Evolutionary conservation across 2,888 invertebrate species (phyloP).

Genomic region (Leptothorax acervorum): DNA sequence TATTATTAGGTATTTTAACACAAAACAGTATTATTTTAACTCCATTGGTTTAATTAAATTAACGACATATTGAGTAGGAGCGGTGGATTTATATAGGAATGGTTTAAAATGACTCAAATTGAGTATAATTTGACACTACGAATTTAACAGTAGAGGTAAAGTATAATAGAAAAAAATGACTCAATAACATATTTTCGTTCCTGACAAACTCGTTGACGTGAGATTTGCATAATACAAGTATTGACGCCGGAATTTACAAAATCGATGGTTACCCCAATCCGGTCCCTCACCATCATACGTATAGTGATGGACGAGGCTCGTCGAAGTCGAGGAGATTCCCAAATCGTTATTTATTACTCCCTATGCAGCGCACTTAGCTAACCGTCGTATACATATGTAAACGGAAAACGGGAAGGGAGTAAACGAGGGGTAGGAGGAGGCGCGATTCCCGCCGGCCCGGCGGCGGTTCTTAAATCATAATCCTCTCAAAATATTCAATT

Average conservation of each 20-base stretch:
- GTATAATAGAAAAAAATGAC: not conserved
- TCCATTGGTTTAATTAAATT: too few relatives aligned
- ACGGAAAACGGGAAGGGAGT: conserved; percentile 28
- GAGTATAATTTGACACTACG: too few relatives aligned
- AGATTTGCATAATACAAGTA: conserved; percentile 2
- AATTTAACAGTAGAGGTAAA: too few relatives aligned
- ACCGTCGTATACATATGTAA: conserved; percentile 54
- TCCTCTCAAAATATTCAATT: conserved; percentile 79
- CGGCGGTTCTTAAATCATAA: conserved; percentile 79
- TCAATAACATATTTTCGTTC: not conserved
- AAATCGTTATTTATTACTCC: conserved; percentile 58
- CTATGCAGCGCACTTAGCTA: conserved; percentile 40
- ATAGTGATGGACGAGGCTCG: not conserved
- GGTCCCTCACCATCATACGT: not conserved
- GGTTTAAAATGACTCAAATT: too few relatives aligned
- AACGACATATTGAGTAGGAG: too few relatives aligned
- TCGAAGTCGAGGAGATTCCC: conserved; percentile 19
- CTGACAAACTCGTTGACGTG: not conserved
- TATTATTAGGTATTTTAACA: too few relatives aligned
- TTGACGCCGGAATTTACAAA: conserved; percentile 2
- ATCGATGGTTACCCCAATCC: conserved; percentile 25
- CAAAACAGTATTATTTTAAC: too few relatives aligned
- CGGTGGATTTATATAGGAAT: too few relatives aligned
- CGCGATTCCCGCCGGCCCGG: conserved; percentile 59
- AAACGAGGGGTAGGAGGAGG: not conserved